Conservation (phyloP, 2,113 vertebrate genomes). For the Cottus gobio region DNA sequence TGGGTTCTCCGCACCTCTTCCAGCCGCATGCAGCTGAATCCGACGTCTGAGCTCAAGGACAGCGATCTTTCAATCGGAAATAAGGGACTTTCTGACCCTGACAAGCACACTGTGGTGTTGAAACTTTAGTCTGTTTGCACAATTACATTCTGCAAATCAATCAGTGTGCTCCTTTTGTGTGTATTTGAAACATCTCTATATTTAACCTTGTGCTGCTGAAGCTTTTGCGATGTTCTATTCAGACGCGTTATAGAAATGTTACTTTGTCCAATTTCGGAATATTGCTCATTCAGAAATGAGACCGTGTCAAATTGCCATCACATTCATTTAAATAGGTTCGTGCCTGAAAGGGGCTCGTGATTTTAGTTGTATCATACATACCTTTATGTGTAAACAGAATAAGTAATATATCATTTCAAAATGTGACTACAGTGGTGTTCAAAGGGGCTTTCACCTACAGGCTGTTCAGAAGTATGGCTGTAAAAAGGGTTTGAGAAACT, state of each 20-base stretch:
- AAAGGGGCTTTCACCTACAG: slow-evolving; percentile 28
- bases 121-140: neutral
- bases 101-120: neutral
- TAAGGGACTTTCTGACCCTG: neutral
- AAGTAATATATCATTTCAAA: neutral
- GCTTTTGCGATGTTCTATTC: neutral
- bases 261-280: neutral
- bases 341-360: neutral
- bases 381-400: neutral
- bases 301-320: neutral
- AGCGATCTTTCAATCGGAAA: neutral
- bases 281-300: neutral
- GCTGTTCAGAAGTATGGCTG: slow-evolving; percentile 44
- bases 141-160: neutral
- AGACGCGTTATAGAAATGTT: neutral
- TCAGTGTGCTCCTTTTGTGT: neutral
- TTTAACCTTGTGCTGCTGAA: neutral
- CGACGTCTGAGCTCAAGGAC: slow-evolving; percentile 1
- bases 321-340: neutral
- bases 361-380: neutral
- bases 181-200: neutral
- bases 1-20: neutral
- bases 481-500: slow-evolving; percentile 49
- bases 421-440: neutral
- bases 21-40: neutral